These are phyloP conservation scores for Drosophila neocordata DNA, from an alignment of 1,140 invertebrate species.

Conservation along the genomic window DNA sequence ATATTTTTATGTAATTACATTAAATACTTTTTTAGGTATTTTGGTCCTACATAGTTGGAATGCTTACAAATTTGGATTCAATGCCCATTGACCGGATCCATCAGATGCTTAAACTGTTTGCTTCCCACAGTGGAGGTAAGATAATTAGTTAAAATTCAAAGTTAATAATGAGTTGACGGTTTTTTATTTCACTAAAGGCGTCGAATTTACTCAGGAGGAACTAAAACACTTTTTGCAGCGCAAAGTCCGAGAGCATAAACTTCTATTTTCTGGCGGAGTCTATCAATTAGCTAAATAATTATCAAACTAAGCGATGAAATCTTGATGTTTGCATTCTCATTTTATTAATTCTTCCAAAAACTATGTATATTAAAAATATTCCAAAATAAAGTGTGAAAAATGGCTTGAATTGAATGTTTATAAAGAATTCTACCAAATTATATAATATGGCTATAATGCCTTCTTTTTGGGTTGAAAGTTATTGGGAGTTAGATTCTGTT, in stretches of 20 bases:
- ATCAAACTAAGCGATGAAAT: constrained; percentile 30
- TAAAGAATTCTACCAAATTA: no score
- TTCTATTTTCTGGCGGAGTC: constrained; percentile 92
- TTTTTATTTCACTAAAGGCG: constrained; percentile 72
- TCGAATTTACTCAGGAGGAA: constrained; percentile 94
- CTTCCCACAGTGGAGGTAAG: constrained; percentile 89
- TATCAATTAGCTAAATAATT: constrained; percentile 92
- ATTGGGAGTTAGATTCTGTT: no score
- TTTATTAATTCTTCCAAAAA: no score
- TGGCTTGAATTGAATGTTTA: no score
- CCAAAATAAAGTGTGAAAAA: no score
- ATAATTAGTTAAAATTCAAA: no score
- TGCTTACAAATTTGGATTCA: constrained; percentile 97
- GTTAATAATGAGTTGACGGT: no score
- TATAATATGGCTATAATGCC: no score
- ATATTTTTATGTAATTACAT: not conserved
- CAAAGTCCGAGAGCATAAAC: constrained; percentile 95
- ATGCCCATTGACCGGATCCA: constrained; percentile 96
- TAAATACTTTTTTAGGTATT: constrained; percentile 86
- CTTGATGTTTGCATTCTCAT: no score
- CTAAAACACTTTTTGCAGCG: constrained; percentile 94
- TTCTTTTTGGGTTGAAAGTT: no score
- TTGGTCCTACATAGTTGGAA: constrained; percentile 98
- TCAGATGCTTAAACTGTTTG: constrained; percentile 98
- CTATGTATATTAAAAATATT: no score